phyloP scores from a whole-genome alignment of 1,140 invertebrate genomes.

The Drosophila bocqueti region DNA sequence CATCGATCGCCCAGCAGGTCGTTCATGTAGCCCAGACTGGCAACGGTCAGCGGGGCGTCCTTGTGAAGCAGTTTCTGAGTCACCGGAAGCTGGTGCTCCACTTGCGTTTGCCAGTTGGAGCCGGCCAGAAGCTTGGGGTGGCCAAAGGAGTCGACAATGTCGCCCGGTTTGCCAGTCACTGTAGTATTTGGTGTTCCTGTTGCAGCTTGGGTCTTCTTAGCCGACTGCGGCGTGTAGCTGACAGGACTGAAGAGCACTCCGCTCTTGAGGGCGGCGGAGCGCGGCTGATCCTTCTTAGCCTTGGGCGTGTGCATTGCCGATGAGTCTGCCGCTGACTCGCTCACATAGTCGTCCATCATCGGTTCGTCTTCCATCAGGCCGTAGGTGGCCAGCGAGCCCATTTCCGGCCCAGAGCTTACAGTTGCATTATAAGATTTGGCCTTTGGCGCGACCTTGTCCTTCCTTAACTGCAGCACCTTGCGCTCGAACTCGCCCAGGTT shows the following conservation, averaged over 20 bases:
- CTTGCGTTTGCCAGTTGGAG: slow-evolving; percentile 48
- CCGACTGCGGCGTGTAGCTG: slow-evolving; percentile 63
- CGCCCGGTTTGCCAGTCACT: slow-evolving; percentile 47
- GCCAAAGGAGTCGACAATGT: slow-evolving; percentile 66
- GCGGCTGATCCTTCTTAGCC: slow-evolving; percentile 23
- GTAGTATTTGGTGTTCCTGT: neutral
- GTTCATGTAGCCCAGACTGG: slow-evolving; percentile 67
- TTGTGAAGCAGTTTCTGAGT: slow-evolving; percentile 58
- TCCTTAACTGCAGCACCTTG: slow-evolving; percentile 87
- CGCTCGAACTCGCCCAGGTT: slow-evolving; percentile 87
- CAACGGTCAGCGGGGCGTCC: slow-evolving; percentile 32
- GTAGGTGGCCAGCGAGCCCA: slow-evolving; percentile 51
- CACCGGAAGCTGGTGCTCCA: slow-evolving; percentile 59
- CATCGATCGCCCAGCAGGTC: slow-evolving; percentile 63
- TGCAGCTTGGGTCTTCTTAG: slow-evolving; percentile 17
- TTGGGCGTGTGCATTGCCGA: slow-evolving; percentile 58
- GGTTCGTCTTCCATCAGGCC: slow-evolving; percentile 60
- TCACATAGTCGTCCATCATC: slow-evolving; percentile 68
- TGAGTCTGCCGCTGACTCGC: slow-evolving; percentile 24
- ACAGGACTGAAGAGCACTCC: slow-evolving; percentile 63
- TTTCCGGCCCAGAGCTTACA: slow-evolving; percentile 14
- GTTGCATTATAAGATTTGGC: slow-evolving; percentile 18
- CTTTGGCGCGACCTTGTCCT: slow-evolving; percentile 61
- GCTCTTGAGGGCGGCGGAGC: slow-evolving; percentile 31
- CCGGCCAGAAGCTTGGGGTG: slow-evolving; percentile 61